A percentile compares a stretch with the other conserved stretches of the same genome.
Evolutionary conservation across 2,797 vertebrate species (phyloP).

Genomic region (Platalea minor): DNA sequence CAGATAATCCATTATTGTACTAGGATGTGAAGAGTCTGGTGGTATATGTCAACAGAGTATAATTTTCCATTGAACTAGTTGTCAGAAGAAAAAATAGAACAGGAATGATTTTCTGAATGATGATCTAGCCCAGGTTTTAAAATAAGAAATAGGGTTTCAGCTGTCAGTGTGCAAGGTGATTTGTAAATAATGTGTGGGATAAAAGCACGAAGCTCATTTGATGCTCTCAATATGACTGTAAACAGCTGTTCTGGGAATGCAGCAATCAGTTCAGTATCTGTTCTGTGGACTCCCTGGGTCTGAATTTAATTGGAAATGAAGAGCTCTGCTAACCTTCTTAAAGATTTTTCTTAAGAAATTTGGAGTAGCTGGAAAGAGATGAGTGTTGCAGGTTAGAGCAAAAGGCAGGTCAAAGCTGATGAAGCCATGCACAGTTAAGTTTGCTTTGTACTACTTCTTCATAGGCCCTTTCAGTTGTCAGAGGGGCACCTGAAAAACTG

Average conservation of each 20-base stretch:
- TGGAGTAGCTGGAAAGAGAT: background rate
- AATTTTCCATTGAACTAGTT: background rate
- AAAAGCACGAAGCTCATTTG: background rate
- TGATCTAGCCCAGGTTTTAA: background rate
- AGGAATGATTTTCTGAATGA: background rate
- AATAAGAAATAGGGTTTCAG: background rate
- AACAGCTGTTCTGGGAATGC: background rate
- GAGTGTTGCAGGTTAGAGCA: background rate
- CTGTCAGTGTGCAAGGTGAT: background rate
- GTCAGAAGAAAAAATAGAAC: background rate
- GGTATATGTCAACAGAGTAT: background rate
- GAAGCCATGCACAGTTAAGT: background rate
- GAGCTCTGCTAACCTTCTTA: background rate
- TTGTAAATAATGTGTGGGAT: background rate
- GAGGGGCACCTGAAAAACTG: background rate
- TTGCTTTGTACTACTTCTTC: background rate
- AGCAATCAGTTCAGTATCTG: background rate
- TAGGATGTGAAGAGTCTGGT: background rate
- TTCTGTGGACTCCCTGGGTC: background rate
- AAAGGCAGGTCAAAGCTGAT: background rate
- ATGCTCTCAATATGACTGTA: background rate
- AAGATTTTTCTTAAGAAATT: background rate
- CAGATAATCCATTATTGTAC: background rate
- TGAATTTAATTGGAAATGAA: background rate
- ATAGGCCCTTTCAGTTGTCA: background rate